A percentile compares a stretch with the other conserved stretches of the same genome.
Conservation (phyloP, 2,888 invertebrate genomes). For the Philaethria dido region DNA sequence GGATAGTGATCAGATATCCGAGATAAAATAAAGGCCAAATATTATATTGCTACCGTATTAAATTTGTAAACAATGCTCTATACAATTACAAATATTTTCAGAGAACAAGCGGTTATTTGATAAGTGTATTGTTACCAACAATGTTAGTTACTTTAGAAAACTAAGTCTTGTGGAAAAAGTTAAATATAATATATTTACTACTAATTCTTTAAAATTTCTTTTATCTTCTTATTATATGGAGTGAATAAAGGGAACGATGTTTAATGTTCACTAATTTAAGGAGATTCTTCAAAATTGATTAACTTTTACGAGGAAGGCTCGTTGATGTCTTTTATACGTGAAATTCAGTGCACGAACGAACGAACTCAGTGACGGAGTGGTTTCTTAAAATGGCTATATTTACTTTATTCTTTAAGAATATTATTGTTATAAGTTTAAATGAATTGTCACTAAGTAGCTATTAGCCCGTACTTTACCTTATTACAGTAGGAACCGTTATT, state of each 20-base stretch:
- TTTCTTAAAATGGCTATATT: not conserved
- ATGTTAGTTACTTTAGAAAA: not conserved
- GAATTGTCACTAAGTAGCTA: too few relatives aligned
- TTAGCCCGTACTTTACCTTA: too few relatives aligned
- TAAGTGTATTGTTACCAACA: not conserved
- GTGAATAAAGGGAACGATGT: too few relatives aligned
- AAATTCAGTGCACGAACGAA: not conserved
- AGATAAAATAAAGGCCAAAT: constrained; percentile 25
- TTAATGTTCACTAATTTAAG: too few relatives aligned
- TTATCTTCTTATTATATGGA: too few relatives aligned
- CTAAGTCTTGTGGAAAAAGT: too few relatives aligned
- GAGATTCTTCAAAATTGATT: too few relatives aligned
- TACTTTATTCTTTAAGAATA: too few relatives aligned
- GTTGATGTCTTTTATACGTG: constrained; percentile 30
- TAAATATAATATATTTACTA: too few relatives aligned
- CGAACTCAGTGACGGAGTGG: not conserved
- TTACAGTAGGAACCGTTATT: too few relatives aligned
- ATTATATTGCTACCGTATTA: constrained; percentile 23
- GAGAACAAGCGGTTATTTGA: not conserved
- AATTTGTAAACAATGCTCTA: constrained; percentile 15
- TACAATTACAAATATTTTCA: not conserved
- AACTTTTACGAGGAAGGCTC: not conserved
- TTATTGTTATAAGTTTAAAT: too few relatives aligned
- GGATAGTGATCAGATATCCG: constrained; percentile 32
- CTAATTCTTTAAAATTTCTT: too few relatives aligned